Conservation (phyloP, 2,113 vertebrate genomes). For the Pteronura brasiliensis region DNA sequence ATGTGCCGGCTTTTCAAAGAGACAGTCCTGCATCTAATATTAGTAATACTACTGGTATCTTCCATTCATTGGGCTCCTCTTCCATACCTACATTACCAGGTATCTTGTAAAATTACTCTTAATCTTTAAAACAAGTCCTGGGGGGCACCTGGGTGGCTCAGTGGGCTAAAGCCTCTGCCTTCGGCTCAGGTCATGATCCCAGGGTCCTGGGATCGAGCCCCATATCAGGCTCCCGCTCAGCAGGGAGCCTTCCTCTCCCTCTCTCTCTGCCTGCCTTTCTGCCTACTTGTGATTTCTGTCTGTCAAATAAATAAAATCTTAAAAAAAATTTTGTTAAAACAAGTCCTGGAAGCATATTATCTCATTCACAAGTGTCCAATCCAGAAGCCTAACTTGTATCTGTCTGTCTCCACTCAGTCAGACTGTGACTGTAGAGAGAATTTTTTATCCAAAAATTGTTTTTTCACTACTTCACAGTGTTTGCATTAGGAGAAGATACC, state of each 20-base stretch:
- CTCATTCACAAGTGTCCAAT: not conserved
- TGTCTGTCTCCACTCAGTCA: not conserved
- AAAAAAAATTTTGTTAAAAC: not conserved
- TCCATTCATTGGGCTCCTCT: not conserved
- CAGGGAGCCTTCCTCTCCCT: too few species aligned
- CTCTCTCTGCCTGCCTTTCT: too few species aligned
- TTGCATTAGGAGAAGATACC: not conserved
- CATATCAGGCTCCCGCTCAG: too few species aligned
- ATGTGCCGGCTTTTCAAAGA: not conserved
- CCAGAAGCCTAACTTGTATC: not conserved
- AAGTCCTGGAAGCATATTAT: not conserved
- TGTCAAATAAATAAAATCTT: too few species aligned
- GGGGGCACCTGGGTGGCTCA: too few species aligned
- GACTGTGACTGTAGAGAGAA: not conserved
- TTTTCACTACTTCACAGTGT: not conserved
- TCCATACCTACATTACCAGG: not conserved
- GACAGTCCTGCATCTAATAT: not conserved
- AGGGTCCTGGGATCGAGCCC: too few species aligned
- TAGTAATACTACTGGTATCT: not conserved
- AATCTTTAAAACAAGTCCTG: not conserved
- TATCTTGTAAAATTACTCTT: slow-evolving; percentile 16
- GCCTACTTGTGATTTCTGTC: too few species aligned
- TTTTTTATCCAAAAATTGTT: not conserved
- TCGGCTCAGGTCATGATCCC: too few species aligned
- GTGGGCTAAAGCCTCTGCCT: too few species aligned